Evolutionary conservation across 2,113 vertebrate genomes (phyloP), one percentile per base, ranked within the genome.

Genomic region (Nycticebus coucang): DNA sequence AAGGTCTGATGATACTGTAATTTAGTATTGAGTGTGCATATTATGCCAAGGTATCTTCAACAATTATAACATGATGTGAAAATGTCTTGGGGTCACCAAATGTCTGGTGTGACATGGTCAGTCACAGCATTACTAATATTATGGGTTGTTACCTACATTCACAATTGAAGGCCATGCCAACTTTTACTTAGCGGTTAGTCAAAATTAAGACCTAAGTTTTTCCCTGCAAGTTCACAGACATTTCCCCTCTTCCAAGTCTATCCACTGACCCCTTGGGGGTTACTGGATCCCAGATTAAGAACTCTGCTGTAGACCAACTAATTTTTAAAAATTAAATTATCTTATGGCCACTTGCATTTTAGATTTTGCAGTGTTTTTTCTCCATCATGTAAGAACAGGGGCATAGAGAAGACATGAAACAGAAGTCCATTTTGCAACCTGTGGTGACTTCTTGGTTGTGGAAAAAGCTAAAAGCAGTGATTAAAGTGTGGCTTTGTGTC

Each of bases 361-460:
- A 41, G 66, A 24, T 19, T 92, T 91, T 87, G 41, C 59, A 55
- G 0, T 80, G 2, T 83, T 89, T 92, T 92, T 88, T 93, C 19
- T 84, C 79, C 5, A 35, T 24, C 24, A 81, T 72, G 37, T 72
- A 60, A 89, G 55, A 79, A 45, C 50, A 87, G 75, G 45, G n/a
- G 19, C 37, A 26, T n/a, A 93, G 85, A 83, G 79, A 95, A 77
- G 41, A 95, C 84, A 28, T 33, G 72, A 87, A 84, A 64, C 66
- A 82, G 87, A 84, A 93, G 45, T 91, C 62, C 24, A 26, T 84
- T 95, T 97, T 95, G 87, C 77, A 81, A 35, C 68, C 57, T 79
- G 30, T 92, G 62, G 30, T 50, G 30, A 81, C 72, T 68, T 85
- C 60, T n/a, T 90, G n/a, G 26, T 80, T 80, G 57, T 79, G 37